Evolutionary conservation across 1,140 invertebrate genomes (phyloP), one percentile per base, ranked within the genome.

Genomic region (Hyposmocoma kahamanoa): DNA sequence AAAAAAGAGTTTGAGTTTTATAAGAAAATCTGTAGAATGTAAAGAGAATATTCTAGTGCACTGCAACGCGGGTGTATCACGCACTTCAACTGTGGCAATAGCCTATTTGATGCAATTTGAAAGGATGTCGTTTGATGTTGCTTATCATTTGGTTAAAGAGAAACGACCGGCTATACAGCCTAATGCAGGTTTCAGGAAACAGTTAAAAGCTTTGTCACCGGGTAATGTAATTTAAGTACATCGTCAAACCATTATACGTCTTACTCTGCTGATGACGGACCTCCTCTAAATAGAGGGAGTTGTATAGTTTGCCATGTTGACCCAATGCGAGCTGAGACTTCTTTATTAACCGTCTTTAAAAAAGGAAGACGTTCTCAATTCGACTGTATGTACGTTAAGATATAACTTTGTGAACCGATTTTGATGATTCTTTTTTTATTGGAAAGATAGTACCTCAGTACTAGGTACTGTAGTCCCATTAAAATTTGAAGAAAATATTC

Each of bases 1-100:
- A 22, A 61, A 81, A 30, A 68, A 87, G 13, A 89, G 90, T 65
- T 81, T 90, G 43, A 50, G 76, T 10, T 91, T 91, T 56, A 91
- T 95, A 36, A 69, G 88, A 3, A 43, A 74, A 17, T 72, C 68
- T 28, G 44, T 86, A 0, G 46, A 81, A 20, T 58, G 79, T 45
- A 67, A 78, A 34, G 89, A 91, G 20, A 92, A 91, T 75, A 88
- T 97, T 44, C 87, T 97, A 47, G 91, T 98, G 0, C 96, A 98
- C 80, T 98, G 96, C 71, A 97, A 97, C 81, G 95, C 96, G 3
- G 97, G 97, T 6, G 90, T 97, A 1, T 97, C 96, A 9, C 86
- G 96, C 15, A 95, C 96, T n/a, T 89, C 96, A 2, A 89, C 92
- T 22, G 87, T 97, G 39, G 90, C 94, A 10, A 92, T 97, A 47